These are phyloP conservation scores for Parambassis ranga DNA, from an alignment of 2,797 vertebrate species.

Conservation along the genomic window DNA sequence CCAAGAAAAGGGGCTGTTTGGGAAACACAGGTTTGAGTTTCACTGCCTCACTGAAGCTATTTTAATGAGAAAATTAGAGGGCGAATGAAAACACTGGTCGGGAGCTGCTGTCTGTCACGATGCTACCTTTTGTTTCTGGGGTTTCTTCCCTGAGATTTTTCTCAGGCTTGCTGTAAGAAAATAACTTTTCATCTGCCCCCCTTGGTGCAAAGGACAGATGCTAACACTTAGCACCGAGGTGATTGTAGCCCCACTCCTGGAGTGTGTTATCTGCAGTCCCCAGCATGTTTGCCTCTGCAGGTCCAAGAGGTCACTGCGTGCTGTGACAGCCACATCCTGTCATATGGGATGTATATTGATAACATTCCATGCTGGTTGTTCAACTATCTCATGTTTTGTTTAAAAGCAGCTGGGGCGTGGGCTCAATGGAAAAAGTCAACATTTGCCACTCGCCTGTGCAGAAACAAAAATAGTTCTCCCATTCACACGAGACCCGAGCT, in stretches of 20 bases:
- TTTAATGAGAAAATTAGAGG: conserved; percentile 53
- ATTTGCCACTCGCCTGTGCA: conserved; percentile 29
- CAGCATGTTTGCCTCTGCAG: conserved; percentile 42
- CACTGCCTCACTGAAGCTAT: conserved; percentile 35
- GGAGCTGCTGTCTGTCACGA: conserved; percentile 25
- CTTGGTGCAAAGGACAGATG: background rate
- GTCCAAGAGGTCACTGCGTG: conserved; percentile 38
- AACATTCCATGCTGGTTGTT: conserved; percentile 66
- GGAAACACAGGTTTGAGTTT: conserved; percentile 58
- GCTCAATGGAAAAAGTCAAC: conserved; percentile 55
- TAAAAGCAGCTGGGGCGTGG: conserved; percentile 57
- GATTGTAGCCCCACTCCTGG: background rate
- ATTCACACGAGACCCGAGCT: background rate
- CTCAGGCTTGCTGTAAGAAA: background rate
- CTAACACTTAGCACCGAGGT: too few relatives aligned
- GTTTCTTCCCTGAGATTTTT: background rate
- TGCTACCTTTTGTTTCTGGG: background rate
- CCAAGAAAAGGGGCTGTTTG: conserved; percentile 48
- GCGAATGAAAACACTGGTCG: conserved; percentile 27
- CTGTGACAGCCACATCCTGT: conserved; percentile 80
- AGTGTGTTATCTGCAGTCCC: conserved; percentile 45
- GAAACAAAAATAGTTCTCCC: conserved; percentile 61
- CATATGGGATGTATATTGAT: conserved; percentile 57
- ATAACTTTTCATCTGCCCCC: too few relatives aligned
- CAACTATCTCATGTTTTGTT: conserved; percentile 60